Conservation (phyloP, 64 coral and sea anemone genomes). For the Platygyra sinensis region DNA sequence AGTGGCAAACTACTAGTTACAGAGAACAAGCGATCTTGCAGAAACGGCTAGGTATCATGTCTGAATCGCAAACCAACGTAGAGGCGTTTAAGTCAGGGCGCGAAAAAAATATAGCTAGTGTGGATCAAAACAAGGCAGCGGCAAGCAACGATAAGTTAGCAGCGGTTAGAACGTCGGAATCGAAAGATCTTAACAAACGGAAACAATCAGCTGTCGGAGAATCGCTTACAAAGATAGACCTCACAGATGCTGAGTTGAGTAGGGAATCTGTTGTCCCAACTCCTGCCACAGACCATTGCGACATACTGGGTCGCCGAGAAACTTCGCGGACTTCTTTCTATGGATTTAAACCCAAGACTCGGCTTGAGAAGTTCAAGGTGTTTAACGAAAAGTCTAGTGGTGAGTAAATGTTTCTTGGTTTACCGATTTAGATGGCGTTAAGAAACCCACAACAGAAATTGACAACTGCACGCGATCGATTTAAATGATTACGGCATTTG, state of each 20-base stretch:
- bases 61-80: slow-evolving; percentile 35
- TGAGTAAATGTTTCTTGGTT: slow-evolving; percentile 22
- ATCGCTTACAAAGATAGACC: slow-evolving; percentile 8
- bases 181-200: slow-evolving; percentile 34
- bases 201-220: slow-evolving; percentile 7
- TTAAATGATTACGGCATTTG: not conserved
- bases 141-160: slow-evolving; percentile 21
- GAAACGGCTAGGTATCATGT: slow-evolving; percentile 64
- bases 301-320: slow-evolving; percentile 51
- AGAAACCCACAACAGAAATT: not conserved
- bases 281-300: slow-evolving; percentile 15
- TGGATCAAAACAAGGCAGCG: slow-evolving; percentile 13
- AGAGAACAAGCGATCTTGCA: slow-evolving; percentile 82
- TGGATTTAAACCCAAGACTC: slow-evolving; percentile 56
- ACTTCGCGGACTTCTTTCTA: slow-evolving; percentile 26
- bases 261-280: not conserved
- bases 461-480: not conserved
- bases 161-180: slow-evolving; percentile 17
- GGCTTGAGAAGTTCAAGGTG: slow-evolving; percentile 79
- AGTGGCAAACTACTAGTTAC: slow-evolving; percentile 97
- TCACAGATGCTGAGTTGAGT: not conserved
- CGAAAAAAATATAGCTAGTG: slow-evolving; percentile 24
- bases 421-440: not conserved
- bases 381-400: slow-evolving; percentile 66
- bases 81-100: slow-evolving; percentile 9